A percentile compares a stretch with the other conserved stretches of the same genome.
phyloP scores from a whole-genome alignment of 30 jellyfish, hydroid and myxozoan species.

The Rhopilema esculentum region DNA sequence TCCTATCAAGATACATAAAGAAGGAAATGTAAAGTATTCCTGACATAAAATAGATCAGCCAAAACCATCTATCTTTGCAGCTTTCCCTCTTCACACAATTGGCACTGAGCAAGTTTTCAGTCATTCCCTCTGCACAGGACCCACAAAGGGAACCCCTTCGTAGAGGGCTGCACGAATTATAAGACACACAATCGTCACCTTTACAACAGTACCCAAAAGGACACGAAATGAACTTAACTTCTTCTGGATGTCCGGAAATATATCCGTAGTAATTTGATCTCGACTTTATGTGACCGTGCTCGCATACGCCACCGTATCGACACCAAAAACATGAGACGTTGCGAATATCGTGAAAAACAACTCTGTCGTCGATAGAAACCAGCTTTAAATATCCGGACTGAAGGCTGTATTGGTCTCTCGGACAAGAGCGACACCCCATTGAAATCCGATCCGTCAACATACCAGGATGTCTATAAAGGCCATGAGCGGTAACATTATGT shows the following conservation, averaged over 20 bases:
- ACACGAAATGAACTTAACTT: slow-evolving; percentile 84
- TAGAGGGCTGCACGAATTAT: slow-evolving; percentile 75
- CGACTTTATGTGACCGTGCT: slow-evolving; percentile 79
- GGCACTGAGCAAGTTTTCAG: slow-evolving; percentile 86
- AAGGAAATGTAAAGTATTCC: slow-evolving; percentile 70
- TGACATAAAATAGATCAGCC: slow-evolving; percentile 79
- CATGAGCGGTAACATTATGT: slow-evolving; percentile 81
- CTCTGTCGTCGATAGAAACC: slow-evolving; percentile 35
- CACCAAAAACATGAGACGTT: slow-evolving; percentile 79
- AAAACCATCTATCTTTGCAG: slow-evolving; percentile 92
- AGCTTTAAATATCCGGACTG: slow-evolving; percentile 74
- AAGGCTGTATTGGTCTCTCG: slow-evolving; percentile 79
- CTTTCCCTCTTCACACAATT: slow-evolving; percentile 54
- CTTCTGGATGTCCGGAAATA: slow-evolving; percentile 59
- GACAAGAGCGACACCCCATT: slow-evolving; percentile 87
- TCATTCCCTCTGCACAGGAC: slow-evolving; percentile 74
- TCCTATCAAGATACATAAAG: slow-evolving; percentile 85
- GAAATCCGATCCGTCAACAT: slow-evolving; percentile 72
- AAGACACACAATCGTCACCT: slow-evolving; percentile 73
- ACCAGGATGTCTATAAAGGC: slow-evolving; percentile 69
- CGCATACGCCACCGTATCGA: slow-evolving; percentile 93
- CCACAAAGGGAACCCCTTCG: slow-evolving; percentile 90
- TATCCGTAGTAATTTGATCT: slow-evolving; percentile 89
- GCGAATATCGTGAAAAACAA: slow-evolving; percentile 2
- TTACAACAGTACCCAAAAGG: slow-evolving; percentile 93